A percentile compares a stretch with the other conserved stretches of the same genome.
Conservation (phyloP, 2,888 invertebrate genomes). For the Aquatica leii region DNA sequence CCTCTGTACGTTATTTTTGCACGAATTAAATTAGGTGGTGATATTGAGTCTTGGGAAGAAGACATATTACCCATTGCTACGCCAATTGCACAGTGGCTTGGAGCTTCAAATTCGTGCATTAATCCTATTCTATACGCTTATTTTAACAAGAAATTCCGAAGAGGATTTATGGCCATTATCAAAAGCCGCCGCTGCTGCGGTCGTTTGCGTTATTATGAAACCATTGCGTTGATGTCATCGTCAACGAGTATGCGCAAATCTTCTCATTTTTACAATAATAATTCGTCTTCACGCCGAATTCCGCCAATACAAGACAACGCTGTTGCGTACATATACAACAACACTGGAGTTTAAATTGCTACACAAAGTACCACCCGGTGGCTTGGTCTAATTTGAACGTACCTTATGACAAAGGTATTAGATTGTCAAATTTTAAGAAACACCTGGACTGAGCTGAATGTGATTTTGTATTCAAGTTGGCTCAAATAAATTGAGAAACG, state of each 20-base stretch:
- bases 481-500: slow-evolving; percentile 27
- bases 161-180: slow-evolving; percentile 88
- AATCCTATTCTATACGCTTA: slow-evolving; percentile 95
- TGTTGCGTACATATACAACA: slow-evolving; percentile 70
- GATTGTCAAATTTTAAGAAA: slow-evolving; percentile 21
- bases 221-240: slow-evolving; percentile 84
- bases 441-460: slow-evolving; percentile 29
- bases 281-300: slow-evolving; percentile 62
- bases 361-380: slow-evolving; percentile 46
- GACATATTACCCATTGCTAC: slow-evolving; percentile 81
- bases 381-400: slow-evolving; percentile 30
- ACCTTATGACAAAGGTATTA: slow-evolving; percentile 22
- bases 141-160: slow-evolving; percentile 92
- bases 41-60: slow-evolving; percentile 79
- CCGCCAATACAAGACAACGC: slow-evolving; percentile 57
- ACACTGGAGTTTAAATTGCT: slow-evolving; percentile 73
- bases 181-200: slow-evolving; percentile 88
- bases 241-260: slow-evolving; percentile 87
- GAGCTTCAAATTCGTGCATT: slow-evolving; percentile 93
- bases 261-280: slow-evolving; percentile 81
- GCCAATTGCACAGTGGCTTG: slow-evolving; percentile 92
- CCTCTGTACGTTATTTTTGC: slow-evolving; percentile 91
- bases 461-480: slow-evolving; percentile 32
- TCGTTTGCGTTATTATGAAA: slow-evolving; percentile 84
- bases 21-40: slow-evolving; percentile 82